Percentiles rank a stretch among this genome's conserved stretches.
Conservation (phyloP, 2,113 vertebrate species). For the Furnarius figulus region DNA sequence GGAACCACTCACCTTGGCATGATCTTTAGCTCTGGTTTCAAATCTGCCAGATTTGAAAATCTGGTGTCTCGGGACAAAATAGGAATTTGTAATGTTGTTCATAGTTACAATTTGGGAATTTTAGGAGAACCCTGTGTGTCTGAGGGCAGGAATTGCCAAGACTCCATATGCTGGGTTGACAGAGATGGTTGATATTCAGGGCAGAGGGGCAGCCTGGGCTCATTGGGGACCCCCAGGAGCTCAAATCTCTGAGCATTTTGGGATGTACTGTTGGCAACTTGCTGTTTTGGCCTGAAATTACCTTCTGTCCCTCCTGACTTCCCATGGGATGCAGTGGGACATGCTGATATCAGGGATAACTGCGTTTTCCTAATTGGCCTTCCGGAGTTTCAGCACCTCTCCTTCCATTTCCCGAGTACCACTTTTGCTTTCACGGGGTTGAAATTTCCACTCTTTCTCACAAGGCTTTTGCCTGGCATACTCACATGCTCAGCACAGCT, state of each 20-base stretch:
- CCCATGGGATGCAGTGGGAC: accelerated
- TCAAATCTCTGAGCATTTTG: neutral
- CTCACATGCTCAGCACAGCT: neutral
- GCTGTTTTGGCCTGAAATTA: neutral
- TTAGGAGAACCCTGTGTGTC: neutral
- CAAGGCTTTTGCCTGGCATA: neutral
- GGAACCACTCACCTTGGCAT: neutral
- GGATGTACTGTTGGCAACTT: neutral
- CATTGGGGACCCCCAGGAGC: neutral
- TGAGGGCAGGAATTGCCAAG: neutral
- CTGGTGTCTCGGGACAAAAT: neutral
- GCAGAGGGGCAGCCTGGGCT: neutral
- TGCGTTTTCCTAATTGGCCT: neutral
- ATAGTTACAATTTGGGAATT: neutral
- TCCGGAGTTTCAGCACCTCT: accelerated
- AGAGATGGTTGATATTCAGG: neutral
- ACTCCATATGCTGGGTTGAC: neutral
- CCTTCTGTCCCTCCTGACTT: neutral
- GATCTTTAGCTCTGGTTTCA: neutral
- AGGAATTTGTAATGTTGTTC: neutral
- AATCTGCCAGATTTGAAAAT: neutral
- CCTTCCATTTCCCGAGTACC: accelerated
- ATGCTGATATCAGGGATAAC: accelerated
- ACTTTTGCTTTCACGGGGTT: neutral
- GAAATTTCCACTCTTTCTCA: neutral